A percentile compares a stretch with the other conserved stretches of the same genome.
These are phyloP conservation scores for Rhinoptilus africanus DNA, from an alignment of 2,113 vertebrate genomes.

Conservation along the genomic window DNA sequence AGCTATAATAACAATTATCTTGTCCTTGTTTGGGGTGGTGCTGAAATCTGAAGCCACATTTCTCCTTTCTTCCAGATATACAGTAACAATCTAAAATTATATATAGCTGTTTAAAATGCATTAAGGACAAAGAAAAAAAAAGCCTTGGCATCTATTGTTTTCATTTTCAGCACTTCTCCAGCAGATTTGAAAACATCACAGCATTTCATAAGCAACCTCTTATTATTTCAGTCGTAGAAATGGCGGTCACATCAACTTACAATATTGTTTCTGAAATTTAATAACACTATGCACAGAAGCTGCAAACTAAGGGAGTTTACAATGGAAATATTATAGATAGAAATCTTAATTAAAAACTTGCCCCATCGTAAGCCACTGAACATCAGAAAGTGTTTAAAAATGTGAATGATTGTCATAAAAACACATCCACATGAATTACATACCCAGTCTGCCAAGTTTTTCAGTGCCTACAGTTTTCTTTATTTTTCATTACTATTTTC, in stretches of 20 bases:
- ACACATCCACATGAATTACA: not conserved
- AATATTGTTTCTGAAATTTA: conserved; percentile 11
- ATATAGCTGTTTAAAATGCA: not conserved
- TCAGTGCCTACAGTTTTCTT: not conserved
- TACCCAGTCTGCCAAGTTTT: not conserved
- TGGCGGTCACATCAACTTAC: not conserved
- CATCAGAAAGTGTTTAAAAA: not conserved
- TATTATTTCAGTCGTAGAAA: conserved; percentile 16
- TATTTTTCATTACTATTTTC: not conserved
- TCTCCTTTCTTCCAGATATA: not conserved
- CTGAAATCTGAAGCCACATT: not conserved
- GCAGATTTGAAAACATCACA: not conserved
- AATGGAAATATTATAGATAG: not conserved
- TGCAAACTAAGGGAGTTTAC: not conserved
- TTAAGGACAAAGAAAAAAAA: not conserved
- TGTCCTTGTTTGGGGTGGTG: not conserved
- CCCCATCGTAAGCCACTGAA: not conserved
- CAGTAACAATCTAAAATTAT: not conserved
- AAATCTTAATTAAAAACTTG: conserved; percentile 43
- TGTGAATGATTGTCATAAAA: not conserved
- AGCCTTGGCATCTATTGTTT: not conserved
- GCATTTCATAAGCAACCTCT: not conserved
- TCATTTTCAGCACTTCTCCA: not conserved
- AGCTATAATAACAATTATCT: not conserved
- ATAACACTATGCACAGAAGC: not conserved